Percentiles rank a stretch among this genome's conserved stretches.
Conservation (phyloP, 2,797 vertebrate genomes). For the Cichlasoma orientale region DNA sequence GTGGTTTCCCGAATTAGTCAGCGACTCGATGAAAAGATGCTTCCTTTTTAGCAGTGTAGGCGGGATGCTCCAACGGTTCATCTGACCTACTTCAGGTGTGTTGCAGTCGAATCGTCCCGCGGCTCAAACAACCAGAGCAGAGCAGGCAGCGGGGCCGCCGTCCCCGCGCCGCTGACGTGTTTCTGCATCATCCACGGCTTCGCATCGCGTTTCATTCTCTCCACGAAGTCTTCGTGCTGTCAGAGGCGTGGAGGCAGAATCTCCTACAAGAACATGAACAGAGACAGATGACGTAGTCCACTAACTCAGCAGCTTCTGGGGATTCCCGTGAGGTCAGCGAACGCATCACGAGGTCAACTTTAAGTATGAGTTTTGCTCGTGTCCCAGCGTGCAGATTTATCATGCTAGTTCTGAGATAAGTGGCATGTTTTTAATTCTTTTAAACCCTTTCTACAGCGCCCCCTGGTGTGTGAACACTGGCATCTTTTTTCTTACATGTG, state of each 20-base stretch:
- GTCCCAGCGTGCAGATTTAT: neutral
- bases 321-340: neutral
- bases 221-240: neutral
- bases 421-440: neutral
- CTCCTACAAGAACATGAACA: neutral
- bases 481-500: neutral
- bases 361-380: too few species aligned
- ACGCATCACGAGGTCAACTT: neutral
- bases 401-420: neutral
- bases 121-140: neutral
- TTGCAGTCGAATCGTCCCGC: neutral
- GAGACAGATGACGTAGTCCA: neutral
- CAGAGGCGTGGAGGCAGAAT: neutral
- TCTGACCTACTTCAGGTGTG: conserved; percentile 1
- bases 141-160: neutral
- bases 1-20: neutral
- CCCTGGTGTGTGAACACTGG: neutral
- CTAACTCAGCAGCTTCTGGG: neutral
- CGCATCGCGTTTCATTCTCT: neutral
- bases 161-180: neutral
- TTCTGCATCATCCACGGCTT: neutral
- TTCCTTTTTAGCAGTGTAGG: neutral
- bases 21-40: neutral
- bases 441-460: neutral
- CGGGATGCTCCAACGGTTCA: neutral